phyloP scores from a whole-genome alignment of 2,113 vertebrate species.

The Tyrannus savana region DNA sequence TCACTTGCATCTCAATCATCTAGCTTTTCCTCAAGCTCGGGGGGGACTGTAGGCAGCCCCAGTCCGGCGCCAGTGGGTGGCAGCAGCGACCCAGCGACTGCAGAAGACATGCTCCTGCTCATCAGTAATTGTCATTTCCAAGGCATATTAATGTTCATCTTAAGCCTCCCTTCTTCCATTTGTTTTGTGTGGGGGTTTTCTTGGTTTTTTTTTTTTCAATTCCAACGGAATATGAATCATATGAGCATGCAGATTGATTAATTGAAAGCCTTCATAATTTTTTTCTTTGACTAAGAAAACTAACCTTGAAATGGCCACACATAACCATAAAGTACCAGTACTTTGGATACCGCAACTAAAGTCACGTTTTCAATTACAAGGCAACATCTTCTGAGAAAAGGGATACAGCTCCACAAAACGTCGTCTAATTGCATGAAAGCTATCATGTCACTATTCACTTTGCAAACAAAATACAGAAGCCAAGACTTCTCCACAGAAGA shows the following conservation, averaged over 20 bases:
- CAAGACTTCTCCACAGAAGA: not conserved
- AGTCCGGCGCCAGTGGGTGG: not conserved
- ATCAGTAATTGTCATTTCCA: accelerated
- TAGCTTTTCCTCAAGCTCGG: not conserved
- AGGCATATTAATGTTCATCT: accelerated
- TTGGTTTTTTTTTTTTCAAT: not conserved
- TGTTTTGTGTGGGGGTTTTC: not conserved
- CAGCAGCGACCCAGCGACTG: not conserved
- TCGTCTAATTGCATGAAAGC: not conserved
- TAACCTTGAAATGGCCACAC: not conserved
- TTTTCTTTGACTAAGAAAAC: not conserved
- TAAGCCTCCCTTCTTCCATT: not conserved
- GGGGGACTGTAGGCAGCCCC: not conserved
- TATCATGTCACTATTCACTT: accelerated
- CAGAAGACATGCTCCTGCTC: not conserved
- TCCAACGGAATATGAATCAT: not conserved
- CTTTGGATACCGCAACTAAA: not conserved
- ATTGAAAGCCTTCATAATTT: not conserved
- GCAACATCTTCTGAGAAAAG: not conserved
- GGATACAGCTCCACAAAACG: not conserved
- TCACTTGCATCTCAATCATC: accelerated
- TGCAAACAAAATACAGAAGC: not conserved
- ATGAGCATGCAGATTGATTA: not conserved
- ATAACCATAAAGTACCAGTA: not conserved
- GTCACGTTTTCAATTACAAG: not conserved